A percentile compares a stretch with the other conserved stretches of the same genome.
Evolutionary conservation across 2,797 vertebrate genomes (phyloP).

Genomic region (Cyclura pinguis): DNA sequence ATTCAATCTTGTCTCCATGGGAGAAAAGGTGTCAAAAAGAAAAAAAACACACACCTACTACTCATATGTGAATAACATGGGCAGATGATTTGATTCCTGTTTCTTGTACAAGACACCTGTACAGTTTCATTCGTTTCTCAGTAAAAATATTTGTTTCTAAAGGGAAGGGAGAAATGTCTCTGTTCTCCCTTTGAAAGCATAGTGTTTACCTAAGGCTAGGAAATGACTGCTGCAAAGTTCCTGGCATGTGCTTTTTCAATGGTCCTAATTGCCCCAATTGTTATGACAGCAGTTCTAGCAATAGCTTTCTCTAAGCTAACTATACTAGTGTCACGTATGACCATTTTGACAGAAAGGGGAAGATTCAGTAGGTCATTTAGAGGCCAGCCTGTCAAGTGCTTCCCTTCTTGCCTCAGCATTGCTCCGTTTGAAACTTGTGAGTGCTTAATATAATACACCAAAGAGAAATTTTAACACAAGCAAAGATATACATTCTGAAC

Average conservation of each 20-base stretch:
- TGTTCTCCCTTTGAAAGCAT: constrained; percentile 46
- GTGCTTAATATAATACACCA: constrained; percentile 55
- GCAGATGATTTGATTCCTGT: constrained; percentile 47
- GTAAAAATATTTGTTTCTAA: constrained; percentile 51
- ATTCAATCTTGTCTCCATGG: constrained; percentile 9
- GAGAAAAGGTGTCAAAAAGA: constrained; percentile 46
- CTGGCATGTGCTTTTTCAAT: not conserved
- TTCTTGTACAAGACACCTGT: constrained; percentile 33
- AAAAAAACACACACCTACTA: constrained; percentile 29
- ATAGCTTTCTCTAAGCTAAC: not conserved
- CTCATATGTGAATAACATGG: constrained; percentile 42
- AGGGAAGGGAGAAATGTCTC: constrained; percentile 39
- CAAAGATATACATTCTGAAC: constrained; percentile 51
- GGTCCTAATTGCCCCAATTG: constrained; percentile 22
- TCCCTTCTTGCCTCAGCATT: not conserved
- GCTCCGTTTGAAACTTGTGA: constrained; percentile 57
- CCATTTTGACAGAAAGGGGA: constrained; percentile 25
- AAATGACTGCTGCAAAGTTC: constrained; percentile 37
- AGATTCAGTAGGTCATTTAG: constrained; percentile 50
- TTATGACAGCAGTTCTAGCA: constrained; percentile 29
- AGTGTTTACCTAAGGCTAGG: constrained; percentile 34
- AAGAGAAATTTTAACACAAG: constrained; percentile 48
- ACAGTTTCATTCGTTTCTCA: constrained; percentile 57
- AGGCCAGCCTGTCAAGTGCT: constrained; percentile 5
- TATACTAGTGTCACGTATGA: not conserved